Evolutionary conservation across 2,797 vertebrate genomes (phyloP).

Genomic region (Acipenser ruthenus): DNA sequence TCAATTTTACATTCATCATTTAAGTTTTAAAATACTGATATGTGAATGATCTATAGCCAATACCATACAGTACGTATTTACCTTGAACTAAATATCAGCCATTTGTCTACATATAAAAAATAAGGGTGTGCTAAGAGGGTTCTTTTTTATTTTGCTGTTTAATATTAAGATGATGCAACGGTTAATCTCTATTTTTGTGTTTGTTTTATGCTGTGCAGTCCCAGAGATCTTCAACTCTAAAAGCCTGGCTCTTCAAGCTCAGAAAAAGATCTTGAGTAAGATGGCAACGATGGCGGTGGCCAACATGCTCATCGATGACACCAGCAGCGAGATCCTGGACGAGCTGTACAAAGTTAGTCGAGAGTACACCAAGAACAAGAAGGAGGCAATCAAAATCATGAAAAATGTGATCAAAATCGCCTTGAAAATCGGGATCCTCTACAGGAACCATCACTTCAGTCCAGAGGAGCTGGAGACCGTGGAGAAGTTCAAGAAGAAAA

Average conservation of each 20-base stretch:
- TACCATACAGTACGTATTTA: too few species aligned
- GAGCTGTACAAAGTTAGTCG: conserved; percentile 91
- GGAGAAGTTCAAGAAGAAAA: conserved; percentile 94
- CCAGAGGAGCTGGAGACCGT: conserved; percentile 82
- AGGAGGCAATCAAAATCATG: conserved; percentile 93
- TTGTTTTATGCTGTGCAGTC: conserved; percentile 47
- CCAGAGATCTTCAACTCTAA: conserved; percentile 89
- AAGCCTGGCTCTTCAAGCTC: conserved; percentile 86
- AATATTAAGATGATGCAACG: background rate
- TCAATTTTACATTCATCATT: too few species aligned
- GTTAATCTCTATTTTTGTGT: conserved; percentile 9
- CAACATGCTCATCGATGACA: conserved; percentile 91
- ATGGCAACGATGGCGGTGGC: conserved; percentile 93
- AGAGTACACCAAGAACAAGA: conserved; percentile 88
- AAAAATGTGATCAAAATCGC: conserved; percentile 96
- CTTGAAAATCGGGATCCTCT: conserved; percentile 91
- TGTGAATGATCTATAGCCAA: too few species aligned
- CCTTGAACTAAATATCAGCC: too few species aligned
- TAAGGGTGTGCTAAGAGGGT: too few species aligned
- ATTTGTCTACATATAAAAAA: too few species aligned
- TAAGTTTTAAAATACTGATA: too few species aligned
- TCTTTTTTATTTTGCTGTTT: too few species aligned
- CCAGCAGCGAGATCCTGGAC: conserved; percentile 91
- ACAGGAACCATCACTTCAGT: conserved; percentile 91
- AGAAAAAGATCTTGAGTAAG: conserved; percentile 96